Conservation (phyloP, 2,888 invertebrate genomes). For the Drosophila yooni region DNA sequence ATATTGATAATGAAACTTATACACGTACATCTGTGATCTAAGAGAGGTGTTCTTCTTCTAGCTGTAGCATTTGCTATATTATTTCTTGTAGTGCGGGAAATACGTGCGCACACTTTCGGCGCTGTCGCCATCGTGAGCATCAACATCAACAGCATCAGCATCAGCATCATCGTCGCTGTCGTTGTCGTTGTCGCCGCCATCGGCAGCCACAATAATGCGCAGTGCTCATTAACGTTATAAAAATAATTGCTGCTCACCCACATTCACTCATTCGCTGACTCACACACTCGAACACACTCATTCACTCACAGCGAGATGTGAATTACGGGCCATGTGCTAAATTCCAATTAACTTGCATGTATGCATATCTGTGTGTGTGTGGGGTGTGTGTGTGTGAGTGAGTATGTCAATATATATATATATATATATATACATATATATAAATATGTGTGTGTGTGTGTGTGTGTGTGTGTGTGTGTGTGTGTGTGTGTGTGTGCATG, state of each 20-base stretch:
- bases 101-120: conserved; percentile 46
- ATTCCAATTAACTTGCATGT: conserved; percentile 76
- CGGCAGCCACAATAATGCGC: conserved; percentile 69
- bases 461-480: too few relatives aligned
- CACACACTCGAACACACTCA: conserved; percentile 27
- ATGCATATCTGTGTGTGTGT: conserved; percentile 19
- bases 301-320: conserved; percentile 39
- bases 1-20: neutral
- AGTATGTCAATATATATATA: conserved; percentile 1
- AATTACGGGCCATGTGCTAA: conserved; percentile 73
- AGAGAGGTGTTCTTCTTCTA: neutral
- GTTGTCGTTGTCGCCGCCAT: conserved; percentile 33
- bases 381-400: conserved; percentile 6
- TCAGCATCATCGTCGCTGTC: conserved; percentile 8
- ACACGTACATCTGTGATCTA: neutral
- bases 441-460: conserved; percentile 1
- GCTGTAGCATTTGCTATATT: neutral
- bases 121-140: conserved; percentile 51
- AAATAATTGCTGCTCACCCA: conserved; percentile 76
- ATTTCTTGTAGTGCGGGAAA: conserved; percentile 26
- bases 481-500: conserved; percentile 5
- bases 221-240: conserved; percentile 78
- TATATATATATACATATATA: conserved; percentile 7
- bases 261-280: conserved; percentile 33
- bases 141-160: conserved; percentile 20